phyloP scores from a whole-genome alignment of 2,113 vertebrate genomes.

The Nesoenas mayeri region DNA sequence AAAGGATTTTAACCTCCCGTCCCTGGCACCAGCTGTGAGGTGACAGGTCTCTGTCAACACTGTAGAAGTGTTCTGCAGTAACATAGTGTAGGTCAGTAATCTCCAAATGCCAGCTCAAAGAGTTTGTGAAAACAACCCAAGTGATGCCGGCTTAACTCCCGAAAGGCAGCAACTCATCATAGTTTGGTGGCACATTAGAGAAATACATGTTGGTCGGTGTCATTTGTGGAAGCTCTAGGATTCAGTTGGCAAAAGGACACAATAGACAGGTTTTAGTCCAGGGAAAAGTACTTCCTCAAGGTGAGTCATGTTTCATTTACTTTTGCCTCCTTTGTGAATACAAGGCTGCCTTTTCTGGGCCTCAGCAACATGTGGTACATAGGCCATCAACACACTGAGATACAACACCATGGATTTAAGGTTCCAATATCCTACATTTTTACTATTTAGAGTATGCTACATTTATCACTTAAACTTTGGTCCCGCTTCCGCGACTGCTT shows the following conservation, averaged over 20 bases:
- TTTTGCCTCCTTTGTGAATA: background rate
- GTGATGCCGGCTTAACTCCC: background rate
- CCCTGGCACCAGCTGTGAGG: background rate
- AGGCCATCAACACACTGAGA: background rate
- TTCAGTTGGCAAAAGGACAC: background rate
- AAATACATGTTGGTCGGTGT: background rate
- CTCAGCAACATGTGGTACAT: accelerated
- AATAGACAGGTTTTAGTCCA: background rate
- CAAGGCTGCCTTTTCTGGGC: background rate
- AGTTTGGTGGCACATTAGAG: background rate
- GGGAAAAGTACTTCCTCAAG: background rate
- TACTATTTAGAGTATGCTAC: background rate
- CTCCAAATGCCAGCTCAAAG: background rate
- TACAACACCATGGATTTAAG: background rate
- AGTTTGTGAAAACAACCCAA: background rate
- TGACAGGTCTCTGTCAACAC: background rate
- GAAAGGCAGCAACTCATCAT: background rate
- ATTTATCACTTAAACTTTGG: background rate
- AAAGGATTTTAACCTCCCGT: background rate
- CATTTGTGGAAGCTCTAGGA: background rate
- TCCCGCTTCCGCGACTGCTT: background rate
- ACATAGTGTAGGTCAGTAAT: background rate
- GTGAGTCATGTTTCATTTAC: accelerated
- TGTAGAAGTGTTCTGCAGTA: background rate
- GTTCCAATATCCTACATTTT: background rate